Evolutionary conservation across 2,113 vertebrate genomes (phyloP), one percentile per base, ranked within the genome.

Genomic region (Prionailurus viverrinus): DNA sequence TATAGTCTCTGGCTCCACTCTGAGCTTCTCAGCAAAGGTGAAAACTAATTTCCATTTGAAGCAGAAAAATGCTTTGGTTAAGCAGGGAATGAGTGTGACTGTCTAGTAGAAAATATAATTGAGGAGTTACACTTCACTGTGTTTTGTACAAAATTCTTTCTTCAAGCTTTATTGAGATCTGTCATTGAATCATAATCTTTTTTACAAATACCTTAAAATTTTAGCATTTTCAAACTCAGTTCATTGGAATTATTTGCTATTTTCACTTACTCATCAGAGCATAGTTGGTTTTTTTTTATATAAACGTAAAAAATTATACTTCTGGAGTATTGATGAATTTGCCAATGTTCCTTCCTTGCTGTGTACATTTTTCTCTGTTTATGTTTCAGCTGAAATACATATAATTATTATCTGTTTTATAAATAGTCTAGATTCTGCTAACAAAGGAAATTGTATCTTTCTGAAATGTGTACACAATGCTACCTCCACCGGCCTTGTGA

Each of bases 261-360:
- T 97, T 93, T 95, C n/a, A 92, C 3, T 66, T 88, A 71, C 18
- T 91, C 39, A 93, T 73, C 68, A 82, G 91, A 63, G 8, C n/a
- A n/a, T 33, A 13, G 23, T 6, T 31, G 21, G 5, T 39, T 92
- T 90, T 89, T 89, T 55, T 58, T 61, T 58, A 66, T 10, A 6
- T 79, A 93, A 91, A 18, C 55, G 33, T 65, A 93, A 8, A 74
- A 33, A 84, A 88, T 74, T 88, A 88, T 84, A 15, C 51, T 96
- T 94, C 16, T 45, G 5, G 65, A 83, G 45, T 92, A 87, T 45
- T 95, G 11, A 71, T 92, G 18, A 94, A 83, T 81, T 94, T 97
- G 10, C 53, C 39, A 66, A 16, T 73, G 31, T 61, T 86, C 10
- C 29, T 92, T 87, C 23, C 16, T 6, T 29, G 55, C 23, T 69